phyloP scores from a whole-genome alignment of 2,888 invertebrate species.

The Cantharis lateralis region DNA sequence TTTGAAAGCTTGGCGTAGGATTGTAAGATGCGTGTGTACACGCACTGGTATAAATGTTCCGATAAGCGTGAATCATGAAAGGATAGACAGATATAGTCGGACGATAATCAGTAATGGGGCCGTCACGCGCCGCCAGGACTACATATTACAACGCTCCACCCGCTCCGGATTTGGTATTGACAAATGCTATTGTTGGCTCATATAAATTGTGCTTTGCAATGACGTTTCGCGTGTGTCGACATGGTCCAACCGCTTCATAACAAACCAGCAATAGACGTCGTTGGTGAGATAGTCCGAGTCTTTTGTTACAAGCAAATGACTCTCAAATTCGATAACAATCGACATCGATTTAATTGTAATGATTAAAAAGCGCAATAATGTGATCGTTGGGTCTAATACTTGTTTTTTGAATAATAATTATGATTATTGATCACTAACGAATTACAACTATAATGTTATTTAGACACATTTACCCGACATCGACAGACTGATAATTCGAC shows the following conservation, averaged over 20 bases:
- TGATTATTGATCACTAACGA: neutral
- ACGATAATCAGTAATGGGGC: conserved; percentile 37
- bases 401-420: neutral
- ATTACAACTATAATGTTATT: neutral
- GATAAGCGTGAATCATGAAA: conserved; percentile 42
- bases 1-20: neutral
- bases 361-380: neutral
- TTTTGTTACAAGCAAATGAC: neutral
- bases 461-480: neutral
- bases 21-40: conserved; percentile 29
- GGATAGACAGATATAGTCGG: conserved; percentile 30
- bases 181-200: conserved; percentile 52
- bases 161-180: conserved; percentile 51
- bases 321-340: neutral
- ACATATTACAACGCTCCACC: conserved; percentile 47
- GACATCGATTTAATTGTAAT: neutral
- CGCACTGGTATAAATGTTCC: conserved; percentile 29
- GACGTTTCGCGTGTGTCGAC: conserved; percentile 54
- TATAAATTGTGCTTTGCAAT: conserved; percentile 49
- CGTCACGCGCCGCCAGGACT: conserved; percentile 42
- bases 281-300: conserved; percentile 6
- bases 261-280: conserved; percentile 46
- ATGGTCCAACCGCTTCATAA: conserved; percentile 48
- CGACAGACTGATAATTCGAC: neutral
- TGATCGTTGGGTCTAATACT: neutral